Evolutionary conservation across 1,140 invertebrate species (phyloP), one percentile per base, ranked within the genome.

Genomic region (Augochlora pura): DNA sequence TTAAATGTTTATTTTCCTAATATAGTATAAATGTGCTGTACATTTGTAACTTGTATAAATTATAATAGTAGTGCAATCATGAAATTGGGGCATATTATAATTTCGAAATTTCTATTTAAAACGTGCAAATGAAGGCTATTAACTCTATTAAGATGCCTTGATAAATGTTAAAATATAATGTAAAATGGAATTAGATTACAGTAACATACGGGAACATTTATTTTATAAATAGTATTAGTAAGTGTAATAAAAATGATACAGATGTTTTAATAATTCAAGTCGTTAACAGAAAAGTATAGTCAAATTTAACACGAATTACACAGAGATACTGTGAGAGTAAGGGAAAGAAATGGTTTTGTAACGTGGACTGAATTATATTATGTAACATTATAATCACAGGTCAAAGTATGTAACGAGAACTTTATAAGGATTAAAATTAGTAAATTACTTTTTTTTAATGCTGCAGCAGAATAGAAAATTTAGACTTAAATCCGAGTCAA

Each of bases 51-150:
- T 32, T 32, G 32, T 42, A 25, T 52, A 57, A n/a, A 60, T n/a
- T n/a, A 23, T 52, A 32, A 21, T 14, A 64, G 74, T 21, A 25
- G 7, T 54, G 23, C 67, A 73, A 70, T 71, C 70, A 72, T 84
- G 60, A 69, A 77, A 46, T 65, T 23, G 42, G 65, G 60, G 9
- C 52, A 14, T 25, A 72, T n/a, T 52, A 39, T 25, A 57, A 52
- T 60, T 21, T 23, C 1, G 25, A 60, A n/a, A 62, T 21, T 63
- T 49, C 38, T 18, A n/a, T 64, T 46, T 64, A 38, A 71, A 25
- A 57, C 18, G 6, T n/a, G 52, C 57, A 23, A 72, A 27, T 32
- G 65, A 9, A 69, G 62, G 16, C 38, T 57, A 63, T 49, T 52
- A 71, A 62, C 70, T 42, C 5, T 38, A 54, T 46, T 10, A 67